These are phyloP conservation scores for Macropodus opercularis DNA, from an alignment of 2,797 vertebrate genomes.

Conservation along the genomic window DNA sequence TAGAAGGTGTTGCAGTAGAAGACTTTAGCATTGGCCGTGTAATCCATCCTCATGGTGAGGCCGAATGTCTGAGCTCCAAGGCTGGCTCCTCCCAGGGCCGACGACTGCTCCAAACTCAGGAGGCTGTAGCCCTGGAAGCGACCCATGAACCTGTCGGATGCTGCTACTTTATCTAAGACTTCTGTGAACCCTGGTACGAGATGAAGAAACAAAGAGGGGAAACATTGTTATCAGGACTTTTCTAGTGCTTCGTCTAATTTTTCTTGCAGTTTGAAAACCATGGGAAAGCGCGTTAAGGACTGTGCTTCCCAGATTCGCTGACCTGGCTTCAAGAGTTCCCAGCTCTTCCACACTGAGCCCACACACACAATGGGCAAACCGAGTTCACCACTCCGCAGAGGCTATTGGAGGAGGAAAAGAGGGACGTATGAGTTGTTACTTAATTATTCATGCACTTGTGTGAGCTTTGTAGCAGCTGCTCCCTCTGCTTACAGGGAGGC, in stretches of 20 bases:
- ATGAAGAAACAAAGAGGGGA: not conserved
- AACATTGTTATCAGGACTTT: not conserved
- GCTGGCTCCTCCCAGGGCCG: slow-evolving; percentile 87
- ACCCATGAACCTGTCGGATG: slow-evolving; percentile 47
- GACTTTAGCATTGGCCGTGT: slow-evolving; percentile 74
- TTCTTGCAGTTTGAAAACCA: not conserved
- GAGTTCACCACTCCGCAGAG: slow-evolving; percentile 79
- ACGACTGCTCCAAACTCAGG: slow-evolving; percentile 82
- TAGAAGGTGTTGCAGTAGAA: slow-evolving; percentile 87
- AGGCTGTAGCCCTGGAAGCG: slow-evolving; percentile 86
- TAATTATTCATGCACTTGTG: no score
- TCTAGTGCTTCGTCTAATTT: not conserved
- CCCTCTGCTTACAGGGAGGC: no score
- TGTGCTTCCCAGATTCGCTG: slow-evolving; percentile 16
- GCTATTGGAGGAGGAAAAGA: slow-evolving; percentile 60
- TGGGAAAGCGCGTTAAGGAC: not conserved
- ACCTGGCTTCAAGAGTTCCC: slow-evolving; percentile 88
- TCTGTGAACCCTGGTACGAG: slow-evolving; percentile 82
- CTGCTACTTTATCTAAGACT: slow-evolving; percentile 73
- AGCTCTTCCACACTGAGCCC: slow-evolving; percentile 95
- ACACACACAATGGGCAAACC: slow-evolving; percentile 91
- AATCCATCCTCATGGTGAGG: slow-evolving; percentile 80
- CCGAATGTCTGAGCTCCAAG: slow-evolving; percentile 83
- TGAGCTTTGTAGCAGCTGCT: no score
- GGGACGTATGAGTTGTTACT: no score